A percentile compares a stretch with the other conserved stretches of the same genome.
Conservation (phyloP, 2,888 invertebrate genomes). For the Caenorhabditis zanzibari region DNA sequence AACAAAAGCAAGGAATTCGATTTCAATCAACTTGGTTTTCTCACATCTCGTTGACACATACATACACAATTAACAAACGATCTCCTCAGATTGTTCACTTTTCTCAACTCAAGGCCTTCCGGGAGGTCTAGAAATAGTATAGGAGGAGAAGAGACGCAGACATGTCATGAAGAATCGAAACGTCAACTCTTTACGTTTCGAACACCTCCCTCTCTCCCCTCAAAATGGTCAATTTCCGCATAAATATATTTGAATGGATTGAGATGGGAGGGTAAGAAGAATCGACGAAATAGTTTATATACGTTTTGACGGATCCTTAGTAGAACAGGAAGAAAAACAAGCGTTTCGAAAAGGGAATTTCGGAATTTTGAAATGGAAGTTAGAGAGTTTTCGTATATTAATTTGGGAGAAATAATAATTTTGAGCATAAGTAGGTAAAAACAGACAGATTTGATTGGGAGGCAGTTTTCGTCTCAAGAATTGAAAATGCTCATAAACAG, state of each 20-base stretch:
- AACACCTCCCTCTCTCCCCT: conserved; percentile 18
- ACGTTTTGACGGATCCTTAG: conserved; percentile 55
- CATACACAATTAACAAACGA: conserved; percentile 59
- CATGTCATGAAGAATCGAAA: conserved; percentile 58
- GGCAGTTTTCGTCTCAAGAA: too few species aligned
- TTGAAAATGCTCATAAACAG: too few species aligned
- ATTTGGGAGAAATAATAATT: too few species aligned
- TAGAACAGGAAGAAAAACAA: conserved; percentile 27
- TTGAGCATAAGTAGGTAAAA: not conserved
- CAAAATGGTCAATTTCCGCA: conserved; percentile 68
- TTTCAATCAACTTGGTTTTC: conserved; percentile 40
- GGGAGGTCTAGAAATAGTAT: conserved; percentile 48
- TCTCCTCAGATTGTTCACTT: conserved; percentile 23
- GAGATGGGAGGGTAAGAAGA: conserved; percentile 29
- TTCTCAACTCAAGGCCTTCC: conserved; percentile 57
- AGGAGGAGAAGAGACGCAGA: conserved; percentile 51
- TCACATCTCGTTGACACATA: conserved; percentile 50
- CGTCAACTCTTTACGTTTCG: conserved; percentile 60
- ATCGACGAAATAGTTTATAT: conserved; percentile 60
- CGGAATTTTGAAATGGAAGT: conserved; percentile 6
- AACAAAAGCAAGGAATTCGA: not conserved
- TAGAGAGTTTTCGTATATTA: not conserved
- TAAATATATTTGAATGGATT: conserved; percentile 63
- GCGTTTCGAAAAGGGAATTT: not conserved
- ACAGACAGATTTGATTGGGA: not conserved